These are phyloP conservation scores for Schlechtendalia chinensis DNA, from an alignment of 1,140 invertebrate species.

Conservation along the genomic window DNA sequence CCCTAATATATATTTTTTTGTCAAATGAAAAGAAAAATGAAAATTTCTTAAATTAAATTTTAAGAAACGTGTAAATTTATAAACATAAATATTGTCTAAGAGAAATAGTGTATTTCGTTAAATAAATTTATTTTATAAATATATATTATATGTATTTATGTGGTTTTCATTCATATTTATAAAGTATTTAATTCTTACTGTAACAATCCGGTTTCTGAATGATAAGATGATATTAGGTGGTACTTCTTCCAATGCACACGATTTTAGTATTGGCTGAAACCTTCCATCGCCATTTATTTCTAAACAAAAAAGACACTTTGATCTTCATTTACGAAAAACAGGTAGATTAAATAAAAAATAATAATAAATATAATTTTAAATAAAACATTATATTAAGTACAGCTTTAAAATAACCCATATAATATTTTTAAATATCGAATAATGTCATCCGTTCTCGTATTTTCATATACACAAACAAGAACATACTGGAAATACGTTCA, in stretches of 20 bases:
- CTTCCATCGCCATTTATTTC: conserved; percentile 53
- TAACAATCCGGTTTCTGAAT: conserved; percentile 54
- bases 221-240: conserved; percentile 54
- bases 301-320: conserved; percentile 51
- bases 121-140: too few species aligned
- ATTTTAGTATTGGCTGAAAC: conserved; percentile 57
- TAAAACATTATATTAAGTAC: too few species aligned
- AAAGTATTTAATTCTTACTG: conserved; percentile 53
- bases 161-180: too few species aligned
- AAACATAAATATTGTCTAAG: neutral
- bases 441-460: too few species aligned
- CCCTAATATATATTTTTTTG: neutral
- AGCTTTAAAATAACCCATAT: too few species aligned
- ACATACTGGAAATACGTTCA: too few species aligned
- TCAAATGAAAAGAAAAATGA: too few species aligned
- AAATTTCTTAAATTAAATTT: neutral
- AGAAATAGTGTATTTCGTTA: too few species aligned
- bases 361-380: neutral
- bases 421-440: too few species aligned
- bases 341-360: neutral
- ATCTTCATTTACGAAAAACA: too few species aligned
- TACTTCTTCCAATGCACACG: conserved; percentile 55
- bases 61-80: neutral
- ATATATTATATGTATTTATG: too few species aligned
- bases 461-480: too few species aligned